A percentile compares a stretch with the other conserved stretches of the same genome.
Conservation (phyloP, 2,113 vertebrate genomes). For the Barnardius zonarius region DNA sequence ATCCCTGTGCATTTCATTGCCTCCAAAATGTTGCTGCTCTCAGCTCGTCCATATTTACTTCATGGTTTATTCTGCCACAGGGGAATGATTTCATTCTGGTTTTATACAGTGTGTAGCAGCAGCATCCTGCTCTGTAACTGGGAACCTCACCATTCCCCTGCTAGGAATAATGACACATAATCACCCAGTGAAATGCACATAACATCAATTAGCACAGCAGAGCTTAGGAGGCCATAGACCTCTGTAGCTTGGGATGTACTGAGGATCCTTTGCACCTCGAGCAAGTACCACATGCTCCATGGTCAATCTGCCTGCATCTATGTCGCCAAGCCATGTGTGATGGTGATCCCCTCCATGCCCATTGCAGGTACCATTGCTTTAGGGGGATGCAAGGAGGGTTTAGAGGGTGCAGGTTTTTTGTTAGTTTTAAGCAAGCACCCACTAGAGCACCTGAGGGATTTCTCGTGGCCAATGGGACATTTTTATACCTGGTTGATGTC, state of each 20-base stretch:
- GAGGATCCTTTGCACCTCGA: neutral
- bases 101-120: neutral
- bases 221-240: neutral
- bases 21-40: neutral
- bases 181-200: neutral
- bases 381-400: neutral
- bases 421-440: neutral
- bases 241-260: neutral
- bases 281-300: rapidly evolving
- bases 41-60: neutral
- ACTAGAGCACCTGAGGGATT: neutral
- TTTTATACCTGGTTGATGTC: neutral
- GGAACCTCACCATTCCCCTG: neutral
- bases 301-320: rapidly evolving
- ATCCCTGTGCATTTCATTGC: neutral
- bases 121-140: neutral
- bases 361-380: rapidly evolving
- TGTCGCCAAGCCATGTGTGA: neutral
- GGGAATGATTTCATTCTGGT: neutral
- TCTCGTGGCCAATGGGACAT: neutral
- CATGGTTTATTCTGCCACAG: neutral
- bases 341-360: neutral
- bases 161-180: neutral
- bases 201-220: neutral
- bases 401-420: neutral